Evolutionary conservation across 2,888 invertebrate species (phyloP), one percentile per base, ranked within the genome.

Genomic region (Pheosia tremula): DNA sequence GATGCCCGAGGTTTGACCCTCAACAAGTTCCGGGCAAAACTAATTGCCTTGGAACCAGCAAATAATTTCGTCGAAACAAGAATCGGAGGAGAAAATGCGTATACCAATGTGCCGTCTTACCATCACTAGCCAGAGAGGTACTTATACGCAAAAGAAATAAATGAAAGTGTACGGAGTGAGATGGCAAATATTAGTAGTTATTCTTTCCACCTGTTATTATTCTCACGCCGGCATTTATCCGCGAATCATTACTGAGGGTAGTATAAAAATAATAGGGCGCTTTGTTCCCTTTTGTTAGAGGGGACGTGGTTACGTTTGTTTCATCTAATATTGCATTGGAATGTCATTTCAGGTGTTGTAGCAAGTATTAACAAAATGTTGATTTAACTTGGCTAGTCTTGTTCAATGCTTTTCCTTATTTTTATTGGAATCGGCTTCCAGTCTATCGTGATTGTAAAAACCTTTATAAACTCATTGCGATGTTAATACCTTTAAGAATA

Each of bases 151-250:
- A 47, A 37, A 41, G 10, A 61, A 36, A 36, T 24, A 24, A 36
- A 37, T 13, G n/a, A 13, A 56, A 8, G 6, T 10, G 13, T 4
- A 38, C 9, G 38, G 55, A 47, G 47, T 54, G 3, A 6, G 50
- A 55, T 43, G 63, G 70, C 60, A 56, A 58, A 47, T 55, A 37
- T 39, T 63, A 60, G 64, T 66, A 70, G 43, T 49, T 62, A 68
- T 60, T 60, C 66, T 62, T 70, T 64, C 67, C 86, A 85, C 78
- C 82, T 85, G 86, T 61, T 69, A 68, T 63, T 64, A 68, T 83
- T 86, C 86, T 72, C 86, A 86, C 80, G 82, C 70, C 66, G 58
- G 69, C 70, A 77, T 82, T 81, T 82, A 72, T 80, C 75, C 67
- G 61, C 68, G 70, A 75, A 70, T 77, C 72, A 79, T 75, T 75